These are phyloP conservation scores for Tiphia femorata DNA, from an alignment of 2,888 invertebrate species.

Conservation along the genomic window DNA sequence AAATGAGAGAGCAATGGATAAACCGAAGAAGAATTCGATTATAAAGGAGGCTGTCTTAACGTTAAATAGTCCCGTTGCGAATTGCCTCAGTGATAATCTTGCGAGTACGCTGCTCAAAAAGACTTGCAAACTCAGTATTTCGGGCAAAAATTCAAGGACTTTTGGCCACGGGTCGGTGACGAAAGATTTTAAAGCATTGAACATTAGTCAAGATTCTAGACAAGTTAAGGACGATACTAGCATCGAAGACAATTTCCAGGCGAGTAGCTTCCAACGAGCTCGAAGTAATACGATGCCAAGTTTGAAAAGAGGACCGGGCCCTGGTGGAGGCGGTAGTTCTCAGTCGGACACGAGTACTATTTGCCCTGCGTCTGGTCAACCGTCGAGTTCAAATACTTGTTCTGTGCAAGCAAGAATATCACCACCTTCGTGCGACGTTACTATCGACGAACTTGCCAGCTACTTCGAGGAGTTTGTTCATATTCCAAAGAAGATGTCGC, in stretches of 20 bases:
- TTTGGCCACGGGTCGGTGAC: slow-evolving; percentile 61
- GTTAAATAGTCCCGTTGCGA: slow-evolving; percentile 47
- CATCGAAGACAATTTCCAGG: slow-evolving; percentile 52
- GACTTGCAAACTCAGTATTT: slow-evolving; percentile 57
- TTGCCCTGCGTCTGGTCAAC: slow-evolving; percentile 18
- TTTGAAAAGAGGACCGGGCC: slow-evolving; percentile 60
- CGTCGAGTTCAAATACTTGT: slow-evolving; percentile 71
- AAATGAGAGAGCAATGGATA: slow-evolving; percentile 54
- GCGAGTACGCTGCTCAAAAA: slow-evolving; percentile 52
- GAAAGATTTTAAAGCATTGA: slow-evolving; percentile 62
- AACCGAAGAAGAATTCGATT: slow-evolving; percentile 54
- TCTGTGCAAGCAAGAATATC: slow-evolving; percentile 83
- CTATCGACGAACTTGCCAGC: slow-evolving; percentile 93
- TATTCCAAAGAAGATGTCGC: slow-evolving; percentile 97
- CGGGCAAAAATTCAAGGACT: slow-evolving; percentile 47
- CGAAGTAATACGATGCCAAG: slow-evolving; percentile 67
- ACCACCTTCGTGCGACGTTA: slow-evolving; percentile 84
- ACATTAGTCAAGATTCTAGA: slow-evolving; percentile 51
- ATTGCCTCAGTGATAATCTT: slow-evolving; percentile 50
- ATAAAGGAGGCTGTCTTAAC: slow-evolving; percentile 64
- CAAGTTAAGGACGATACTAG: slow-evolving; percentile 61
- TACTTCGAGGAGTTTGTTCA: slow-evolving; percentile 96
- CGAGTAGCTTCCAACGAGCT: slow-evolving; percentile 61
- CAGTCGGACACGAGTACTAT: slow-evolving; percentile 13
- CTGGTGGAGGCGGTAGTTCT: slow-evolving; percentile 47